Evolutionary conservation across 2,113 vertebrate genomes (phyloP).

Genomic region (Centropus bengalensis): DNA sequence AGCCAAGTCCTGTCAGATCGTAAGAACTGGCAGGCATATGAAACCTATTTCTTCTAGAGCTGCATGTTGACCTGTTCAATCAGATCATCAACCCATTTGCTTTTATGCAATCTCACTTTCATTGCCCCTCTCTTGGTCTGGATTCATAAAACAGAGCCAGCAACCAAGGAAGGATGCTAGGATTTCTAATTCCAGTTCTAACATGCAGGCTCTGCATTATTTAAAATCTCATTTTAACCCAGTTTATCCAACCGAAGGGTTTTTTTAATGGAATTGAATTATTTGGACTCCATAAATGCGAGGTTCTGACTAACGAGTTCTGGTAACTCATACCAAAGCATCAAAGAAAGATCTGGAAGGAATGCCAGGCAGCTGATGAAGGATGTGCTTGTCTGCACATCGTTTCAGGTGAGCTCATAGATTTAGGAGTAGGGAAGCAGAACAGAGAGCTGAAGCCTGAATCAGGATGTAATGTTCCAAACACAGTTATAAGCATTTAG

Average conservation of each 20-base stretch:
- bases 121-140: neutral
- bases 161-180: neutral
- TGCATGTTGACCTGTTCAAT: neutral
- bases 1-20: neutral
- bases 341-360: neutral
- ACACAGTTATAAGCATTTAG: neutral
- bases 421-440: neutral
- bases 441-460: neutral
- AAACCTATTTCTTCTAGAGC: neutral
- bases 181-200: neutral
- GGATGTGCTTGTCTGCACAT: neutral
- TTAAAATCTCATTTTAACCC: neutral
- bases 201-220: neutral
- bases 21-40: neutral
- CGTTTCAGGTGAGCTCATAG: neutral
- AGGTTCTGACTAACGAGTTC: neutral
- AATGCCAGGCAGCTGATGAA: neutral
- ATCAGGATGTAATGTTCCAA: neutral
- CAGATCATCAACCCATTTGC: neutral
- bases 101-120: neutral
- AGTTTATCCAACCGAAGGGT: neutral
- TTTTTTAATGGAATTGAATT: neutral
- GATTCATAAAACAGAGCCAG: neutral
- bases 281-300: neutral
- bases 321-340: neutral